Percentiles rank a stretch among this genome's conserved stretches.
These are phyloP conservation scores for Tupaia tana DNA, from an alignment of 2,113 vertebrate species.

Conservation along the genomic window DNA sequence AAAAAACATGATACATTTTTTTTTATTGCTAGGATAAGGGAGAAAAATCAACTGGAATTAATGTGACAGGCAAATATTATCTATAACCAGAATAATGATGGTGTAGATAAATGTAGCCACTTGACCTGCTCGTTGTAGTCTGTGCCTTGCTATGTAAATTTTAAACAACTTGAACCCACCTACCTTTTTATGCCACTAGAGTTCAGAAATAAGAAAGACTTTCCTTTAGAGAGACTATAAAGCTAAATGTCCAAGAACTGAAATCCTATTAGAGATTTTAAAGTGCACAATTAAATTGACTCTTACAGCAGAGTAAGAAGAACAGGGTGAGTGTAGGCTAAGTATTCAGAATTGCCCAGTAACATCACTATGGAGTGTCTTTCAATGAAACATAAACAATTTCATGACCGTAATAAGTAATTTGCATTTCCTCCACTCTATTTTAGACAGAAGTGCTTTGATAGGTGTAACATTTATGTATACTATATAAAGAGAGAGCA, in stretches of 20 bases:
- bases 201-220: slow-evolving; percentile 16
- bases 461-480: background rate
- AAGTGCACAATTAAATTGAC: background rate
- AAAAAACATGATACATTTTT: background rate
- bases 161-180: background rate
- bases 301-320: background rate
- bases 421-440: background rate
- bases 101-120: background rate
- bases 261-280: slow-evolving; percentile 6
- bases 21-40: background rate
- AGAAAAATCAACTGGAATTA: background rate
- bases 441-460: background rate
- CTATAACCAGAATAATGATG: background rate
- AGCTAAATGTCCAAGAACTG: slow-evolving; percentile 14
- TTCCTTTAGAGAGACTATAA: background rate
- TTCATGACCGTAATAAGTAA: background rate
- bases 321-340: background rate
- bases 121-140: background rate
- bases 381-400: background rate
- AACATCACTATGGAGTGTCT: background rate
- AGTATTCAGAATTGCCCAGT: background rate
- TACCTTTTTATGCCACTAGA: background rate
- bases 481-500: background rate
- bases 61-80: background rate
- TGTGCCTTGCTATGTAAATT: background rate